phyloP scores from a whole-genome alignment of 2,797 vertebrate genomes.

The Channallabes apus region DNA sequence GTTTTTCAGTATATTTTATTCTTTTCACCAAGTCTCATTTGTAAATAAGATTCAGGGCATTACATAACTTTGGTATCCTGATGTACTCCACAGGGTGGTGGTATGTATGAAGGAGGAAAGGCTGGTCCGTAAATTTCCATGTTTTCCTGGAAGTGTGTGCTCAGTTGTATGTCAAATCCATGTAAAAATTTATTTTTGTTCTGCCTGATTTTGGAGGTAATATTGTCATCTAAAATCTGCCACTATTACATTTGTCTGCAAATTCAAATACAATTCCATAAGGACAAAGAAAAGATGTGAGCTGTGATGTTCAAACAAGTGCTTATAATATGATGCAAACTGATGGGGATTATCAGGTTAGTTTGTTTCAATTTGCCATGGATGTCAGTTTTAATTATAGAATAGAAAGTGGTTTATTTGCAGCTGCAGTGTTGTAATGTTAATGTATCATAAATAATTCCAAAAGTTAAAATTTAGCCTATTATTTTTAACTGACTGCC shows the following conservation, averaged over 20 bases:
- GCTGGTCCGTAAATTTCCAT: not conserved
- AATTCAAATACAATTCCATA: not conserved
- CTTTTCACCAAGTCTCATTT: not conserved
- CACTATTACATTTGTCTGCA: not conserved
- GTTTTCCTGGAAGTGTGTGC: not conserved
- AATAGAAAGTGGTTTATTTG: not conserved
- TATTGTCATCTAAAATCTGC: not conserved
- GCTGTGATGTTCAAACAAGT: not conserved
- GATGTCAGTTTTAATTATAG: not conserved
- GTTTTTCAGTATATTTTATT: not conserved
- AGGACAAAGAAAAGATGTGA: not conserved
- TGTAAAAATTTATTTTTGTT: not conserved
- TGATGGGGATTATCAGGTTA: not conserved
- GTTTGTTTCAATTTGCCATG: not conserved
- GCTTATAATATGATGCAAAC: not conserved
- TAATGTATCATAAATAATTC: not conserved
- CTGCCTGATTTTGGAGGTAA: not conserved
- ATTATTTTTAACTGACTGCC: not conserved
- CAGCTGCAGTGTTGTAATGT: not conserved
- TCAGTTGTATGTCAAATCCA: not conserved
- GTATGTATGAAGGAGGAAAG: not conserved
- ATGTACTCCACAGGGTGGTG: not conserved
- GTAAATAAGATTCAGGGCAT: not conserved
- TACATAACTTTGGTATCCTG: not conserved
- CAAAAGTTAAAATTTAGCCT: not conserved